Evolutionary conservation across 2,888 invertebrate species (phyloP), one percentile per base, ranked within the genome.

Genomic region (Dryobotodes eremita): DNA sequence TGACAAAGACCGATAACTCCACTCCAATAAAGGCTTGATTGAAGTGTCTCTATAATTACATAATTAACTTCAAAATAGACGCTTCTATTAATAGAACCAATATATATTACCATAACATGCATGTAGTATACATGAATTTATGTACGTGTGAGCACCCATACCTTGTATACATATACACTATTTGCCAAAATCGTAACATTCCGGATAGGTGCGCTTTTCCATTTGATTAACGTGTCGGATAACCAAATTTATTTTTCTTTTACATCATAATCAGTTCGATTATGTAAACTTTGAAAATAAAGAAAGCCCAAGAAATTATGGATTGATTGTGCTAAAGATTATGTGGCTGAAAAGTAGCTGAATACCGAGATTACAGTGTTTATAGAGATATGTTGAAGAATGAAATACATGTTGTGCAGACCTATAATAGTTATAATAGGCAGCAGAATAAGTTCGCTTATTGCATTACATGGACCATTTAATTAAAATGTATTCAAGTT

Each of bases 121-220:
- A 55, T 80, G 65, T 80, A 42, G 31, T 73, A 26, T 48, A 36
- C 59, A 31, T 64, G 15, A 59, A 65, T 70, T 13, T 48, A 42
- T 50, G 57, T 62, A 55, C 65, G n/a, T 77, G 77, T 75, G 55
- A 10, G 61, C 64, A 46, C 57, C 7, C 76, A 69, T 80, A 79
- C 42, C 50, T 64, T n/a, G 15, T 80, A 83, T 80, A 84, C 64
- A 82, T 83, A 82, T 72, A 90, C 84, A 91, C 84, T 87, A 91
- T 91, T 91, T 90, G 88, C 87, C 89, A 82, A 86, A 90, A 92
- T 89, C 90, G 92, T 93, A 93, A 92, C 93, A 92, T 92, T 90
- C 89, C 89, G 90, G 91, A 82, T 82, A 71, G 79, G n/a, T 83
- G 88, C 68, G 70, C 5, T 81, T 90, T 23, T 85, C 91, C 93